Evolutionary conservation across 2,797 vertebrate species (phyloP), one percentile per base, ranked within the genome.

Genomic region (Gallinago solitaria): DNA sequence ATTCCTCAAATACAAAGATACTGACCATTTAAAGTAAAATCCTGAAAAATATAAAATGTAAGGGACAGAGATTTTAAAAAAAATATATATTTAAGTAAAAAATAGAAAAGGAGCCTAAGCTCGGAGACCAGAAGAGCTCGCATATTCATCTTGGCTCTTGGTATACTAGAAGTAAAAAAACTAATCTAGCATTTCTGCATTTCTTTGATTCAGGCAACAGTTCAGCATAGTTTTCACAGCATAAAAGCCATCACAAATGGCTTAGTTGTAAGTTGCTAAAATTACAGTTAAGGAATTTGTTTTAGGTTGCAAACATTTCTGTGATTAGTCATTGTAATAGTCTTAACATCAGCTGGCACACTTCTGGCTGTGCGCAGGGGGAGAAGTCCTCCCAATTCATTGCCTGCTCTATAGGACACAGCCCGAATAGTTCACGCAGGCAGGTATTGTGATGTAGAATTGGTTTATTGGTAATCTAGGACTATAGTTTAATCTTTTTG

Each of bases 401-500:
- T 37, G 41, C 77, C 83, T 89, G 63, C 89, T 79, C 93, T 64
- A 4, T 41, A 75, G 89, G 83, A 60, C 1, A 6, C 87, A 94
- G 93, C 86, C 35, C 28, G 12, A 84, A 51, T 81, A 93, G 89
- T 87, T 95, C 76, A 70, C 4, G 43, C 37, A 74, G 89, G 85
- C 78, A 8, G 83, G 79, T 89, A 51, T 50, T 56, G 56, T 93
- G 78, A 79, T 1, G 41, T 87, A 93, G 87, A 88, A 61, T 48
- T 82, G 80, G 84, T 90, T 95, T 90, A 64, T 76, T 12, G 6
- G 50, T 89, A 69, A 93, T 53, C 59, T 88, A 94, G 96, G 19
- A 85, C 78, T 93, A 80, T 86, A 92, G 68, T 79, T 94, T 77
- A 67, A 73, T 59, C 84, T 97, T 95, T 96, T 95, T 86, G 95